phyloP scores from a whole-genome alignment of 2,797 vertebrate genomes.

The Thripadectes ignobilis region DNA sequence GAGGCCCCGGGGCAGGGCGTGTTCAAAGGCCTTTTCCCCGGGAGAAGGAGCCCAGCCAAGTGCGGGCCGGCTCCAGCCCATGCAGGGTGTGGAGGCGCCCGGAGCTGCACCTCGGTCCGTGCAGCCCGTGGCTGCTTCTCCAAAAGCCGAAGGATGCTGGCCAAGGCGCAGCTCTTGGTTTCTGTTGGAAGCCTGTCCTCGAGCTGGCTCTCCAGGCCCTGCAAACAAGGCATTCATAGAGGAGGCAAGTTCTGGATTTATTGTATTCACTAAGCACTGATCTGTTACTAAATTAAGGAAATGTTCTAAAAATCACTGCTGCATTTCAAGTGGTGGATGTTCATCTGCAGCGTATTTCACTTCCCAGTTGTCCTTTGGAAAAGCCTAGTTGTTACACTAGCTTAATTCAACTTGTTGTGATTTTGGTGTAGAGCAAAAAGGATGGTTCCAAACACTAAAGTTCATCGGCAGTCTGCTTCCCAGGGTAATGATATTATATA shows the following conservation, averaged over 20 bases:
- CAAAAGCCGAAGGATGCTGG: accelerated
- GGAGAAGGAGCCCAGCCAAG: accelerated
- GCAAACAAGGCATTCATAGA: accelerated
- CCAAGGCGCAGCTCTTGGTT: accelerated
- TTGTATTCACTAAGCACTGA: accelerated
- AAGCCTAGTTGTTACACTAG: not conserved
- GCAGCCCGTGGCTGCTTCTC: accelerated
- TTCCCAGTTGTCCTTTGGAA: not conserved
- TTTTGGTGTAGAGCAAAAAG: not conserved
- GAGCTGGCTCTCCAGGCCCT: not conserved
- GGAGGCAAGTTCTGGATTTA: not conserved
- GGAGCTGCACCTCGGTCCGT: accelerated
- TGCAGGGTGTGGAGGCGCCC: accelerated
- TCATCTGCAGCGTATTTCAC: accelerated
- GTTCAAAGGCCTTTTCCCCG: accelerated
- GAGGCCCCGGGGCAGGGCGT: not conserved
- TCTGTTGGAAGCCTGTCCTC: not conserved
- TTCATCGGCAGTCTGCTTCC: not conserved
- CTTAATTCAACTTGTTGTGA: not conserved
- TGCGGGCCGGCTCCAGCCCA: accelerated
- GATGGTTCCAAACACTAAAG: not conserved
- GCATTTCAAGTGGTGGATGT: not conserved
- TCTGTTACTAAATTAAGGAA: not conserved
- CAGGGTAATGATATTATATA: not conserved
- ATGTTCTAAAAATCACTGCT: accelerated